Conservation (phyloP, 2,888 invertebrate species). For the Miltochrista miniata region DNA sequence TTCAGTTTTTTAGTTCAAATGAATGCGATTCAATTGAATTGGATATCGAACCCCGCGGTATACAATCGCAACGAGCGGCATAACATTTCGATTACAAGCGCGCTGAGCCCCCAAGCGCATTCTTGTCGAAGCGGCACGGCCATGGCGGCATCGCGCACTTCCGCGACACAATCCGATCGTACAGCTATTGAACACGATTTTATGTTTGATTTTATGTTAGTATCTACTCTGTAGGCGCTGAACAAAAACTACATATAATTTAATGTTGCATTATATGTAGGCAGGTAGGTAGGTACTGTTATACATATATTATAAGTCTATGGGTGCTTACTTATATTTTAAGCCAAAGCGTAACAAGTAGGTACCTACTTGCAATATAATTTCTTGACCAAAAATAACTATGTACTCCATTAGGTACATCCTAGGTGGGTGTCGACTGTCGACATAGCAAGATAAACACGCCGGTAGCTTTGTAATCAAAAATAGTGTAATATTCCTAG, state of each 20-base stretch:
- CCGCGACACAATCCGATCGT: conserved; percentile 55
- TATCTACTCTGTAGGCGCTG: background rate
- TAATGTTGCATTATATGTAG: no score
- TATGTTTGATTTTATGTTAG: conserved; percentile 24
- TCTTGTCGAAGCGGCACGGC: conserved; percentile 49
- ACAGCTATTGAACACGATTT: conserved; percentile 44
- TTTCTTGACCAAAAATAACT: no score
- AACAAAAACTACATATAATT: background rate
- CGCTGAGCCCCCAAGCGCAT: conserved; percentile 36
- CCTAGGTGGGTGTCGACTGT: no score
- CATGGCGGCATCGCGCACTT: conserved; percentile 52
- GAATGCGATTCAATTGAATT: conserved; percentile 61
- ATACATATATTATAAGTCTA: no score
- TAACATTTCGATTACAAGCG: conserved; percentile 1
- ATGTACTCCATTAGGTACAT: no score
- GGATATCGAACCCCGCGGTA: conserved; percentile 60
- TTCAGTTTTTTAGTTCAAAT: conserved; percentile 41
- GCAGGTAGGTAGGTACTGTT: no score
- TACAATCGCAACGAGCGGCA: conserved; percentile 41
- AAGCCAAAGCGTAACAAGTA: no score
- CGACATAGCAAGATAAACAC: no score
- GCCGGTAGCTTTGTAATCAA: no score
- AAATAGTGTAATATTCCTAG: no score
- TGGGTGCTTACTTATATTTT: no score
- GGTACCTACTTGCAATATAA: no score